These are phyloP conservation scores for Amblyraja radiata DNA, from an alignment of 2,797 vertebrate species.

Conservation along the genomic window DNA sequence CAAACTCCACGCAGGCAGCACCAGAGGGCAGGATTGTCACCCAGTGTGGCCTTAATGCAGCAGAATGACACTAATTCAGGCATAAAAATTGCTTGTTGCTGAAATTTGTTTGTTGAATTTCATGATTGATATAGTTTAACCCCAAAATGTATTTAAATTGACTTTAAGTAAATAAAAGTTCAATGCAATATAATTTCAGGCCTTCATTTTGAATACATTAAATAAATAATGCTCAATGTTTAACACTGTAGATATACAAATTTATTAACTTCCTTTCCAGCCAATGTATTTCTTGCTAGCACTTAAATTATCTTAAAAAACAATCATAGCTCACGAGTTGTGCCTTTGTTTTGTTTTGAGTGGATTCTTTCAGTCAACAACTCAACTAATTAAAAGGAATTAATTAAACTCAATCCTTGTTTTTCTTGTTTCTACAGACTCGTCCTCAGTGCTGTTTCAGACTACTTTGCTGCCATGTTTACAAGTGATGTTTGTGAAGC, in stretches of 20 bases:
- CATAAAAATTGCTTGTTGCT: too few species aligned
- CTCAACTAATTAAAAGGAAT: neutral
- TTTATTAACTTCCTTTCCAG: neutral
- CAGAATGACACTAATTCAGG: too few species aligned
- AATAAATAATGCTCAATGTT: neutral
- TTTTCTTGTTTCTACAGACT: slow-evolving; percentile 52
- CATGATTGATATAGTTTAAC: too few species aligned
- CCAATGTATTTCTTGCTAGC: neutral
- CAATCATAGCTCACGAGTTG: neutral
- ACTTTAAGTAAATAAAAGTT: too few species aligned
- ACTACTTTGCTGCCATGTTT: slow-evolving; percentile 71
- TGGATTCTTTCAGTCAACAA: slow-evolving; percentile 15
- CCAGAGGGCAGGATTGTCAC: too few species aligned
- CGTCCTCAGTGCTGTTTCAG: slow-evolving; percentile 67
- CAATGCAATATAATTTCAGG: too few species aligned
- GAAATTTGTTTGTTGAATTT: too few species aligned
- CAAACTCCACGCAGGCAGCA: too few species aligned
- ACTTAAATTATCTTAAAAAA: neutral
- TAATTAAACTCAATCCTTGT: slow-evolving; percentile 38
- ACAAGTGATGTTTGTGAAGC: slow-evolving; percentile 70
- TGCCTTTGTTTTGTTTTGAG: slow-evolving; percentile 19
- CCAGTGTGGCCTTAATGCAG: too few species aligned
- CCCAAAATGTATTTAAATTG: too few species aligned
- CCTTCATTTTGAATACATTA: neutral
- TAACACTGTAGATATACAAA: neutral